Base-by-base conservation (phyloP, 2,888 invertebrate species). In the Drosophila greeni region DNA sequence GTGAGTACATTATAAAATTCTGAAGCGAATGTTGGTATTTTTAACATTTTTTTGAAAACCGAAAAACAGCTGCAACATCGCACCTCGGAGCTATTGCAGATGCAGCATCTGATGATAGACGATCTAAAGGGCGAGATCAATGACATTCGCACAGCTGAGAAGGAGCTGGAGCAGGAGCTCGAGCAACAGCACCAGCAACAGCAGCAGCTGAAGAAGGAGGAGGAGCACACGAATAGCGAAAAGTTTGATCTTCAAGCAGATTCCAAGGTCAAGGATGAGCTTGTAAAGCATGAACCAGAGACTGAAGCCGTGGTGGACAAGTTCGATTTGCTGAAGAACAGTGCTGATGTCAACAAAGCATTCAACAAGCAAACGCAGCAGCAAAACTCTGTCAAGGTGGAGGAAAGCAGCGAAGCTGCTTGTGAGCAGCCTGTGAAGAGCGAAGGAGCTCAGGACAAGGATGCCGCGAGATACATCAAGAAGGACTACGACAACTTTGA, bases 71-170 rank as follows among this genome's bases (percentile, higher is more conserved):
- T 93, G 53, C 91, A 91, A 79, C 92, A 93, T 58, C 92, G 93
- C 73, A 94, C 94, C 1, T 93, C 94, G 1, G 95, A 95, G 87
- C 87, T 92, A 61, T 92, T 95, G 89, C 93, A 95, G 92, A 90
- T 95, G 66, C 93, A 94, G 80, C 90, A 94, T 58, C 91, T 94
- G 87, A 92, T 94, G 85, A 91, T 94, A 45, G 91, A 92, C 18
- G 95, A 95, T 80, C 92, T 95, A 67, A 92, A 92, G 75, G 91
- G 90, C 66, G 91, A 92, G 61, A 88, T 95, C 45, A 91, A 91
- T 54, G 90, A 91, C 79, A 87, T 93, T 70, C 90, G 91, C 47
- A 91, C 91, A 55, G 91, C 73, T 6, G 82, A 85, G 36, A 75
- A 73, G 60, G 74, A 77, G n/a, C 39, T 76, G 20, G 61, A 75